Percentiles rank a stretch among this genome's conserved stretches.
Conservation (phyloP, 2,113 vertebrate genomes). For the Lanius ludovicianus region DNA sequence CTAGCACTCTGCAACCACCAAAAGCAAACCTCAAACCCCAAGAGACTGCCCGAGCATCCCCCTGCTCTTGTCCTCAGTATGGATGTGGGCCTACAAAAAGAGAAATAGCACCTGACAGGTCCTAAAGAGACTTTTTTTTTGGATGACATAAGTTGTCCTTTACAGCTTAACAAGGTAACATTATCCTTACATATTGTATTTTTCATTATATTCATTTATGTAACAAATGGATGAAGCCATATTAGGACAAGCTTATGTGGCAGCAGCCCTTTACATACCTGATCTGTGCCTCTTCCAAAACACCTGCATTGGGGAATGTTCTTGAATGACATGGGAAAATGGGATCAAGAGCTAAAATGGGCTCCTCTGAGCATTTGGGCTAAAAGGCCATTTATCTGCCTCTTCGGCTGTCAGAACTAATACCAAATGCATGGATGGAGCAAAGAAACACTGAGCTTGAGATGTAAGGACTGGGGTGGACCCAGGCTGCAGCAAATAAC, state of each 20-base stretch:
- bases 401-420: neutral
- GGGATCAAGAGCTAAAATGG: neutral
- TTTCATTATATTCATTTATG: neutral
- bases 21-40: neutral
- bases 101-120: neutral
- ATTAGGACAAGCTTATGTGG: neutral
- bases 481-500: neutral
- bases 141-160: neutral
- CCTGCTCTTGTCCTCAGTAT: neutral
- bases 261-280: neutral
- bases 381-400: neutral
- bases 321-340: neutral
- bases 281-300: neutral
- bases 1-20: rapidly evolving
- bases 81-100: neutral
- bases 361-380: neutral
- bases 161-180: neutral
- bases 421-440: neutral
- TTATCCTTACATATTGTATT: neutral
- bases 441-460: neutral
- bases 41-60: neutral
- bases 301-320: neutral
- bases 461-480: neutral
- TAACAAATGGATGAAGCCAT: neutral
- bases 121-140: neutral